Base-by-base conservation (phyloP, 2,888 invertebrate species). In the Antheraea yamamai region DNA sequence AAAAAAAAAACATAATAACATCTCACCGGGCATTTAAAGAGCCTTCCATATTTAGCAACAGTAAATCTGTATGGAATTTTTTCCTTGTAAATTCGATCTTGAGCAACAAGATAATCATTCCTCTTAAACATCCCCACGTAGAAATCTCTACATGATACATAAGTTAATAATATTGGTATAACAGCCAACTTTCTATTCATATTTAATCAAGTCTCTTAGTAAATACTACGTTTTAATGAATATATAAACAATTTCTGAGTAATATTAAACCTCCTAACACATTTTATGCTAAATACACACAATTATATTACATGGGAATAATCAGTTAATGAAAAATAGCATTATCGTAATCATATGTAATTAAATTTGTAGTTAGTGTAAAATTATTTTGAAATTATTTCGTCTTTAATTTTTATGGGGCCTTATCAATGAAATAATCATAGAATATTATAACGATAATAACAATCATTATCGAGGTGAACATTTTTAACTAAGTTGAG, bases 71-170 rank as follows among this genome's bases (percentile, higher is more conserved):
- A 88, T 0, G 86, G 84, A 0, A 80, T 61, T 47, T 79, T 83
- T 74, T 87, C 87, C 74, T 89, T 91, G 70, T 87, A 92, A 0
- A 93, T 39, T 14, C 81, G 79, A 66, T 93, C 93, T 76, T 91
- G 89, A 0, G 90, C 91, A 0, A 92, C 90, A 20, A 93, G 81
- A 6, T 85, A 81, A 75, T 93, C 92, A 73, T 92, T 88, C n/a
- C 79, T 85, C 52, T 85, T 89, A 75, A 92, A 93, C 90, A 92
- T 89, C 3, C 93, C 93, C 0, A 89, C 79, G 70, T 91, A 90
- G 76, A 87, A 92, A 81, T 92, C 91, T 77, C 89, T 86, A 77
- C 88, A 86, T 47, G 77, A 68, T 35, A 81, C 79, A 20, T 79
- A 74, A 71, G 82, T 73, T 7, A 81, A 72, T 4, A 79, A 78